A percentile compares a stretch with the other conserved stretches of the same genome.
phyloP scores from a whole-genome alignment of 2,113 vertebrate genomes.

The Larimichthys polyactis region DNA sequence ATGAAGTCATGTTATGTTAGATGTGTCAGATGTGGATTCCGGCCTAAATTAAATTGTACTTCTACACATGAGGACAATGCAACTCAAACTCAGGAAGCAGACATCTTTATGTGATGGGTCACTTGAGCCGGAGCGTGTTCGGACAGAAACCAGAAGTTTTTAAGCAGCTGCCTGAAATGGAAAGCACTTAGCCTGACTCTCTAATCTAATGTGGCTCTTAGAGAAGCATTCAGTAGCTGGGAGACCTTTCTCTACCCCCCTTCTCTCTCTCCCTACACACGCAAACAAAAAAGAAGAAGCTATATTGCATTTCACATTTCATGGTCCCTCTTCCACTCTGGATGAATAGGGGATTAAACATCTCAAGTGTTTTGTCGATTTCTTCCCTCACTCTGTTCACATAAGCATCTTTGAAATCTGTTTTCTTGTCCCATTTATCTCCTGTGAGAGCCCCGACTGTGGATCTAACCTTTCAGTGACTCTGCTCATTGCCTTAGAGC shows the following conservation, averaged over 20 bases:
- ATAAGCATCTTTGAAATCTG: constrained; percentile 51
- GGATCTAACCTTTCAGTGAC: constrained; percentile 54
- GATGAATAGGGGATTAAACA: constrained; percentile 60
- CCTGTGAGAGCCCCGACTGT: constrained; percentile 4
- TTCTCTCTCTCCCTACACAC: background rate
- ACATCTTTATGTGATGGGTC: constrained; percentile 9
- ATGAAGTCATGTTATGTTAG: background rate
- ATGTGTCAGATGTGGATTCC: constrained; percentile 8
- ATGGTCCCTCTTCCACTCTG: constrained; percentile 16
- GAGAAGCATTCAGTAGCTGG: constrained; percentile 33
- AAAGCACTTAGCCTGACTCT: constrained; percentile 64
- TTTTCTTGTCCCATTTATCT: constrained; percentile 38
- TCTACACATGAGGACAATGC: constrained; percentile 5
- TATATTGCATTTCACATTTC: constrained; percentile 57
- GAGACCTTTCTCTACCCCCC: background rate
- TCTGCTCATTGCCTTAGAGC: constrained; percentile 34
- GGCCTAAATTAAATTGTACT: background rate
- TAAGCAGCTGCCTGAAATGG: constrained; percentile 12
- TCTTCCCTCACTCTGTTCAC: constrained; percentile 39
- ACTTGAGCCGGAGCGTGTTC: constrained; percentile 27
- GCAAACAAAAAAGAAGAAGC: background rate
- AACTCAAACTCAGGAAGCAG: constrained; percentile 47
- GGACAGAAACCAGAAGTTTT: constrained; percentile 38
- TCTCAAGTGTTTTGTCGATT: constrained; percentile 57
- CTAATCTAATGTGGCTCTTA: constrained; percentile 57